A percentile compares a stretch with the other conserved stretches of the same genome.
These are phyloP conservation scores for Mus spretus DNA, from an alignment of 2,797 vertebrate genomes.

Conservation along the genomic window DNA sequence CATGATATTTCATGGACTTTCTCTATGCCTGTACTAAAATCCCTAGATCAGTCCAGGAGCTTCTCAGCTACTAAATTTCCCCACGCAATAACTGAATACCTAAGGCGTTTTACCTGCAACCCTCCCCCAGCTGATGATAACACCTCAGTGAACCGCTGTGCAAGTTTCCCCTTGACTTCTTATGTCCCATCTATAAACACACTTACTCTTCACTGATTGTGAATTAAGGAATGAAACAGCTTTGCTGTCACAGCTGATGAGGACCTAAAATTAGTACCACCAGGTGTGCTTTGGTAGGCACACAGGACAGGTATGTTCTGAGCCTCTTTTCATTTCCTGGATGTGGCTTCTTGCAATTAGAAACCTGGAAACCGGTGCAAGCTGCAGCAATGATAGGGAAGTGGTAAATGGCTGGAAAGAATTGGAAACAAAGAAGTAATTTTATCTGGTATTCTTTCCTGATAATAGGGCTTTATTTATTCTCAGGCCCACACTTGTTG, in stretches of 20 bases:
- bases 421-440: not conserved
- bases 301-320: slow-evolving; percentile 57
- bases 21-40: not conserved
- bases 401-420: not conserved
- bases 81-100: not conserved
- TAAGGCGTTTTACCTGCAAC: not conserved
- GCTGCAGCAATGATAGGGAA: not conserved
- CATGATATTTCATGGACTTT: not conserved
- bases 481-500: not conserved
- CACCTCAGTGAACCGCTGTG: slow-evolving; percentile 63
- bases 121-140: not conserved
- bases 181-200: slow-evolving; percentile 72
- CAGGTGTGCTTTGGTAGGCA: slow-evolving; percentile 77
- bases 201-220: slow-evolving; percentile 79
- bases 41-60: not conserved
- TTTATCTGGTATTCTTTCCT: not conserved
- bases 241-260: slow-evolving; percentile 86
- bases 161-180: slow-evolving; percentile 72
- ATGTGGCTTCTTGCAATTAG: slow-evolving; percentile 11
- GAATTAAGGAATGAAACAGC: slow-evolving; percentile 82
- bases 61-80: not conserved
- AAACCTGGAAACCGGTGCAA: not conserved
- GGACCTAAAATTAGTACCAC: slow-evolving; percentile 85
- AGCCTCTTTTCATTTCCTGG: slow-evolving; percentile 71
- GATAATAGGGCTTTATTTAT: not conserved